Evolutionary conservation across 2,113 vertebrate genomes (phyloP).

Genomic region (Natator depressus): DNA sequence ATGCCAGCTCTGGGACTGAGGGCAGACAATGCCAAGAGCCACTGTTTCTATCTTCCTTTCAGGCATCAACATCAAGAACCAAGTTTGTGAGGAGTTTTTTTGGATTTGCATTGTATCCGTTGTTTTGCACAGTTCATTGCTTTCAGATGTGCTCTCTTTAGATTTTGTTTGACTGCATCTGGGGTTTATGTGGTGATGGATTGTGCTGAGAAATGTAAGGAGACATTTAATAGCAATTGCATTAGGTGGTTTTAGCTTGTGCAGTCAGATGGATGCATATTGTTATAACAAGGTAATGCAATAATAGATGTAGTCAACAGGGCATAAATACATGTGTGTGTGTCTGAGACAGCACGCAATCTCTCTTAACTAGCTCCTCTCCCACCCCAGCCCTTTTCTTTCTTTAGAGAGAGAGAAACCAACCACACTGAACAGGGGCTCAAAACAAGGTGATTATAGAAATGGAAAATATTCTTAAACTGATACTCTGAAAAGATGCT

Average conservation of each 20-base stretch:
- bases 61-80: not conserved
- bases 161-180: not conserved
- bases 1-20: rapidly evolving
- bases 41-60: not conserved
- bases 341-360: not conserved
- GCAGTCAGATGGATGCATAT: not conserved
- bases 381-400: not conserved
- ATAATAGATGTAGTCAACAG: not conserved
- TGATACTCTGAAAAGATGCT: not conserved
- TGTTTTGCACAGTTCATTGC: not conserved
- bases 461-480: not conserved
- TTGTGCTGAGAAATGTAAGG: not conserved
- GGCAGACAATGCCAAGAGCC: rapidly evolving
- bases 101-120: rapidly evolving
- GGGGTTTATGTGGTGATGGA: not conserved
- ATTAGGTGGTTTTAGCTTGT: not conserved
- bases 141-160: not conserved
- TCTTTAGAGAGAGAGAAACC: not conserved
- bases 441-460: not conserved
- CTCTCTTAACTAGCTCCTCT: not conserved
- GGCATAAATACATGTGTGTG: not conserved
- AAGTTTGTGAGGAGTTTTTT: not conserved
- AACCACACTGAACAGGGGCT: not conserved
- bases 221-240: conserved; percentile 17
- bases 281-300: not conserved